phyloP scores from a whole-genome alignment of 2,888 invertebrate species.

The Xanthia togata region DNA sequence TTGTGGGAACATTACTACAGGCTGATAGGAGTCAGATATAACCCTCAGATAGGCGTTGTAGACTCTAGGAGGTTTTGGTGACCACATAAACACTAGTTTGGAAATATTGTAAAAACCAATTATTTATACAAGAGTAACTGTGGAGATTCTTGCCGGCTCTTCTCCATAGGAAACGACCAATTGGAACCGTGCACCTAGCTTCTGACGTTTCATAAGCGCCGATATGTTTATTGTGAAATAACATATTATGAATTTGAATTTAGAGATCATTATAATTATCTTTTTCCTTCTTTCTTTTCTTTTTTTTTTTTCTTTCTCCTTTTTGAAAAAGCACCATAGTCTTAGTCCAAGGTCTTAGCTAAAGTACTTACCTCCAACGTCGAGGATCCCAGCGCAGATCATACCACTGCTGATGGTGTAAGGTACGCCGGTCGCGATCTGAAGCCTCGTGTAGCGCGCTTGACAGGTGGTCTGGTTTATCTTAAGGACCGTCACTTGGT shows the following conservation, averaged over 20 bases:
- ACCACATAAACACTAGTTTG: not conserved
- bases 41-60: too few relatives aligned
- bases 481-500: constrained; percentile 74
- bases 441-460: constrained; percentile 72
- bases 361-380: constrained; percentile 77
- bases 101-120: not conserved
- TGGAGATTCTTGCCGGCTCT: too few relatives aligned
- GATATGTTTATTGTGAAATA: not conserved
- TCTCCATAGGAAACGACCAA: not conserved
- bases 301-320: too few relatives aligned
- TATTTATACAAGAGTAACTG: too few relatives aligned
- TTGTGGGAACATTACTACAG: too few relatives aligned
- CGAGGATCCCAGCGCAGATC: constrained; percentile 84
- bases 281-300: too few relatives aligned
- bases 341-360: too few relatives aligned
- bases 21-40: not conserved
- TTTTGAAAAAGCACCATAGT: not conserved
- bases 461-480: constrained; percentile 71
- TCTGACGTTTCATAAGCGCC: too few relatives aligned
- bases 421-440: constrained; percentile 54
- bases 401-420: constrained; percentile 80
- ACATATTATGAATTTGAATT: not conserved
- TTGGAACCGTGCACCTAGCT: not conserved
- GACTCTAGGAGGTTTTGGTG: not conserved
- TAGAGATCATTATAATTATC: not conserved